A percentile compares a stretch with the other conserved stretches of the same genome.
These are phyloP conservation scores for Rhizomys pruinosus DNA, from an alignment of 2,113 vertebrate species.

Conservation along the genomic window DNA sequence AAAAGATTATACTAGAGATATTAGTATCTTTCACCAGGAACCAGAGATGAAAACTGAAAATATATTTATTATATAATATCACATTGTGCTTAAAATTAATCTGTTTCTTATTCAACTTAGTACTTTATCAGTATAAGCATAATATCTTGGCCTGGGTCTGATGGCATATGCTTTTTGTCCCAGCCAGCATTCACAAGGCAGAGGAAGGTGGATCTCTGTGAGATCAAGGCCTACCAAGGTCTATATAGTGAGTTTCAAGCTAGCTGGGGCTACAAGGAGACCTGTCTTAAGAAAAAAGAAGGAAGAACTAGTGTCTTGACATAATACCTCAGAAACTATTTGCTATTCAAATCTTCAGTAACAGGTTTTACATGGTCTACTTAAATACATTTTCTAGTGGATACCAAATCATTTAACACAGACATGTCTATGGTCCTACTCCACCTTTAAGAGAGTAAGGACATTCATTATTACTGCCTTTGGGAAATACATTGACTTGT, in stretches of 20 bases:
- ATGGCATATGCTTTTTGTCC: too few species aligned
- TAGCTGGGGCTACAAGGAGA: too few species aligned
- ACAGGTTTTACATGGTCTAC: constrained; percentile 55
- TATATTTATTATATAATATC: background rate
- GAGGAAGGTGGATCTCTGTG: too few species aligned
- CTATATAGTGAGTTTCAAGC: too few species aligned
- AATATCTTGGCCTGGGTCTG: too few species aligned
- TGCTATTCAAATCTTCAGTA: too few species aligned
- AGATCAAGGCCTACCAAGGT: too few species aligned
- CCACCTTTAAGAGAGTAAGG: constrained; percentile 53
- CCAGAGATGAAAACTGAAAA: background rate
- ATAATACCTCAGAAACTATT: constrained; percentile 54
- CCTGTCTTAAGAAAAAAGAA: too few species aligned
- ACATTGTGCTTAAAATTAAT: background rate
- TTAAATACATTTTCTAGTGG: constrained; percentile 49
- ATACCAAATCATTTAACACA: constrained; percentile 62
- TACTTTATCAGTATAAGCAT: background rate
- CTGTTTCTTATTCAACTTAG: background rate
- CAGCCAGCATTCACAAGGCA: too few species aligned
- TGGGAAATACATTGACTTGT: constrained; percentile 65
- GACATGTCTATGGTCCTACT: constrained; percentile 31
- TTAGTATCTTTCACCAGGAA: background rate
- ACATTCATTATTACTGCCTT: constrained; percentile 48
- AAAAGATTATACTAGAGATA: background rate
- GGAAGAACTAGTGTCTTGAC: constrained; percentile 73